Evolutionary conservation across 1,140 invertebrate genomes (phyloP).

Genomic region (Idris sp.): DNA sequence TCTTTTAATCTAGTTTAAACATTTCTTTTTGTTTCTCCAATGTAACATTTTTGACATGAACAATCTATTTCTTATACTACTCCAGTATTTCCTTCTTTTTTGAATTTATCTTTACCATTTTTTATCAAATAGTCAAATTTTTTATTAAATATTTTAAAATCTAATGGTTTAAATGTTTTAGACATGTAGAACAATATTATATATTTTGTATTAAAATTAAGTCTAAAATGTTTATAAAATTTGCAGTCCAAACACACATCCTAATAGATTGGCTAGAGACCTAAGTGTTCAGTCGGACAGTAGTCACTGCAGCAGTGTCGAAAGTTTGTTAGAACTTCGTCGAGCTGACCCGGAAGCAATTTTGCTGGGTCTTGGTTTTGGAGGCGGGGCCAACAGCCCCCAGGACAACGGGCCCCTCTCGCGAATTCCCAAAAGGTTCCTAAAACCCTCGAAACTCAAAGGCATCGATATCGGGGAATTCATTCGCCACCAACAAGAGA

Average conservation of each 20-base stretch:
- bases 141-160: no score
- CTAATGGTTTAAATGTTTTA: no score
- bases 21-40: no score
- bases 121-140: no score
- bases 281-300: constrained; percentile 84
- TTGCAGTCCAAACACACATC: constrained; percentile 18
- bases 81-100: no score
- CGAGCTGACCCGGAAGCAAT: constrained; percentile 87
- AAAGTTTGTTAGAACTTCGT: constrained; percentile 85
- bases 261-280: constrained; percentile 76
- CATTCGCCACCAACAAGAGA: constrained; percentile 80
- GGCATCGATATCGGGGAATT: constrained; percentile 82
- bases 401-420: constrained; percentile 79
- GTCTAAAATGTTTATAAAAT: no score
- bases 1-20: no score
- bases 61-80: no score
- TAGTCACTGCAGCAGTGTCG: constrained; percentile 86
- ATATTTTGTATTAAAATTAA: no score
- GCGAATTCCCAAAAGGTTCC: constrained; percentile 83
- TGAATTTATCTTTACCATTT: no score
- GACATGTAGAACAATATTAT: no score
- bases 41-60: no score
- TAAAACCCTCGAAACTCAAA: constrained; percentile 81
- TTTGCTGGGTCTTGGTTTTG: constrained; percentile 84
- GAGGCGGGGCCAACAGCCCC: constrained; percentile 66